A percentile compares a stretch with the other conserved stretches of the same genome.
Evolutionary conservation across 2,888 invertebrate genomes (phyloP).

Genomic region (Tetropium fuscum): DNA sequence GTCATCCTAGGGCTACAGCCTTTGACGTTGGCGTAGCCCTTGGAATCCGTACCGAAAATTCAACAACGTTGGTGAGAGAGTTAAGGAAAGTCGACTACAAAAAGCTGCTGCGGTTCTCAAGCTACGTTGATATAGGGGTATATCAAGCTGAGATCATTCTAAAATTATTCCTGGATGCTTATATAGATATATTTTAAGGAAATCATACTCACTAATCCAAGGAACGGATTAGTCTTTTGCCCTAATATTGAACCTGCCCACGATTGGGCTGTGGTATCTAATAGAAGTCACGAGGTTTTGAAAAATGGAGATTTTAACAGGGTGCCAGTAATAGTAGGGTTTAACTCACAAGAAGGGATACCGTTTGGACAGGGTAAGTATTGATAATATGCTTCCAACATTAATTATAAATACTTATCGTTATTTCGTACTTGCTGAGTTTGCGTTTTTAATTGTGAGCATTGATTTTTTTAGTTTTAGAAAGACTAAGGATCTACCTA

Average conservation of each 20-base stretch:
- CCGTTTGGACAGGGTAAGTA: constrained; percentile 25
- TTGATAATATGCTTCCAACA: no score
- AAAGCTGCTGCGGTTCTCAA: constrained; percentile 4
- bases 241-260: constrained; percentile 40
- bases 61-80: constrained; percentile 29
- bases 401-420: no score
- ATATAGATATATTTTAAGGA: constrained; percentile 11
- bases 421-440: no score
- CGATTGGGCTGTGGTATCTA: constrained; percentile 35
- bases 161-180: neutral
- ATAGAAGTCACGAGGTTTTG: constrained; percentile 38
- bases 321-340: constrained; percentile 69
- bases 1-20: constrained; percentile 34
- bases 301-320: constrained; percentile 36
- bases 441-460: no score
- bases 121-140: constrained; percentile 3
- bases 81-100: constrained; percentile 33
- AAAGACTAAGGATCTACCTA: constrained; percentile 54
- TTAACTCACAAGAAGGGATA: constrained; percentile 54
- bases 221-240: constrained; percentile 38
- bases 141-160: neutral
- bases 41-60: constrained; percentile 30
- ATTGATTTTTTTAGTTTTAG: constrained; percentile 58
- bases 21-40: constrained; percentile 23
- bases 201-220: constrained; percentile 23